Evolutionary conservation across 2,888 invertebrate genomes (phyloP).

Genomic region (Tiphia femorata): DNA sequence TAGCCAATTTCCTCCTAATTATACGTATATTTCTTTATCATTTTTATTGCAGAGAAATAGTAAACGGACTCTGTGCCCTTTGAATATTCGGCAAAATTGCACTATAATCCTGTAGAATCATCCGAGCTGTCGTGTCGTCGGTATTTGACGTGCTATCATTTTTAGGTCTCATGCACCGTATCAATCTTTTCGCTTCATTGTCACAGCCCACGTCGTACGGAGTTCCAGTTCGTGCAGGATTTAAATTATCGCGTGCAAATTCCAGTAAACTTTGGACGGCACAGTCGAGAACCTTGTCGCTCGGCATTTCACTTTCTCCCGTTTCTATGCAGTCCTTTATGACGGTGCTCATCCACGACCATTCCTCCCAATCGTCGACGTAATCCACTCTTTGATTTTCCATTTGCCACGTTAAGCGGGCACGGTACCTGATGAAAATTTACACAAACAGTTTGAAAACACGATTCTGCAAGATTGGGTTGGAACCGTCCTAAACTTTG

Average conservation of each 20-base stretch:
- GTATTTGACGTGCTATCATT: conserved; percentile 29
- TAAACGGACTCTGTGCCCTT: conserved; percentile 11
- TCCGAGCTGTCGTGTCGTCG: conserved; percentile 33
- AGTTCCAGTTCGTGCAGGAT: not conserved
- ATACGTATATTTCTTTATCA: not conserved
- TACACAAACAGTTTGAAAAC: not conserved
- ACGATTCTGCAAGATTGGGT: not conserved
- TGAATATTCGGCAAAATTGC: conserved; percentile 20
- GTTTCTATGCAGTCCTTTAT: conserved; percentile 53
- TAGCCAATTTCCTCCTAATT: not conserved
- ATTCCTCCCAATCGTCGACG: conserved; percentile 57
- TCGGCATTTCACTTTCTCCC: conserved; percentile 44
- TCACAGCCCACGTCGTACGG: conserved; percentile 12
- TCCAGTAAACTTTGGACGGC: conserved; percentile 46
- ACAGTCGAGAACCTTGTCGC: conserved; percentile 53
- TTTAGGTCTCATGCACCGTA: conserved; percentile 33
- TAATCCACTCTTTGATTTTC: conserved; percentile 51
- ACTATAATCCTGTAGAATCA: conserved; percentile 32
- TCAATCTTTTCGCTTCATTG: conserved; percentile 14
- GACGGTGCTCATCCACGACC: conserved; percentile 56
- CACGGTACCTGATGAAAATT: conserved; percentile 44
- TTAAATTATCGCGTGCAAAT: conserved; percentile 30
- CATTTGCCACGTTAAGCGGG: conserved; percentile 50
- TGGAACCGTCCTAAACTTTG: no score
- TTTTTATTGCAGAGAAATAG: not conserved